Evolutionary conservation across 2,113 vertebrate species (phyloP), one percentile per base, ranked within the genome.

Genomic region (Hemibates koningsi): DNA sequence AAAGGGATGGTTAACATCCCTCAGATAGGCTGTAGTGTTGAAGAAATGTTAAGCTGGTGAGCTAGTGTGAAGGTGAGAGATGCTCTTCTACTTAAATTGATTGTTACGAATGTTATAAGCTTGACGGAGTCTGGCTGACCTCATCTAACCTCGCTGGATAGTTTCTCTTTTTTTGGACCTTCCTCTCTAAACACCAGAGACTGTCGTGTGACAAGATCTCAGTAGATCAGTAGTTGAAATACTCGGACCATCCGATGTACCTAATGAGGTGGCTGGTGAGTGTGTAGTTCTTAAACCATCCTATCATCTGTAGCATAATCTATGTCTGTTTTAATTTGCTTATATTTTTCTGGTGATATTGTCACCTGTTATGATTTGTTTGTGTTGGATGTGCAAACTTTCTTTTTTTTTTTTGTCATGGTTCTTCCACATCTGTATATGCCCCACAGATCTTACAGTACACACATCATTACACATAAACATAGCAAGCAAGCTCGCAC

Each of bases 201-300:
- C 21, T 0, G 38, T 27, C 4, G 2, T 45, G 38, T 73, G 38
- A 24, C 38, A 73, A 45, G 13, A 45, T 73, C 21, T 43, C 38
- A 73, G 66, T 27, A 73, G 68, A 45, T 27, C 21, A 9, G 36
- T 43, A 24, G 66, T 38, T 66, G 61, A 66, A 66, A 66, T 66
- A 38, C 4, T 66, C 19, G 1, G 34, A 38, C 61, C 10, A 0
- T n/a, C 34, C 19, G 17, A 63, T 63, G 29, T 34, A 63, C 9
- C 59, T 63, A 63, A 63, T 63, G 17, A 34, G 59, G 59, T 63
- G 59, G 16, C 29, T 63, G 29, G 9, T 36, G 59, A 63, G 32
- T 36, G 59, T 63, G 59, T 63, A 63, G 59, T 63, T 63, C 36
- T 63, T n/a, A 63, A 63, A 36, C 32, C 59, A 36, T 63, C 2